Base-by-base conservation (phyloP, 64 coral and sea anemone species). In the Porites lutea region DNA sequence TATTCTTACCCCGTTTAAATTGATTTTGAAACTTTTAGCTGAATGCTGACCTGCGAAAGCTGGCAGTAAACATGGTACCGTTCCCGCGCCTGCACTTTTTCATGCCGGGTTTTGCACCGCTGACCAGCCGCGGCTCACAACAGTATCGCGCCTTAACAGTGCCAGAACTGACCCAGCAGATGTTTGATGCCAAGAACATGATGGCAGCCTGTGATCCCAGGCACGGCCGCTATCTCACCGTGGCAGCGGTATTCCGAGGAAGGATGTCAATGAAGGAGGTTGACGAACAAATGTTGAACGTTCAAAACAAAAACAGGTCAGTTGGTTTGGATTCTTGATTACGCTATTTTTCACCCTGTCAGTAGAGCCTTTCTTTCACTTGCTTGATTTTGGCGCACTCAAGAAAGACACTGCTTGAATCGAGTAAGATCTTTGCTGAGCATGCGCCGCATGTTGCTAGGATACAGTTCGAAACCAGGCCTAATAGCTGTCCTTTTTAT, bases 211-310 rank as follows among this genome's bases (percentile, higher is more conserved):
- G 90, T 86, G 90, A 92, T 57, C 90, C 90, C 3, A 47, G 90
- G 19, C 90, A 92, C 23, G 90, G 90, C 20, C 90, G 80, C 16
- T 92, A 92, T 74, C 81, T 92, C 5, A 92, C 90, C 23, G 90
- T 92, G 5, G 90, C 90, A 74, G 79, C 90, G 5, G 82, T 92
- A 13, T 92, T 92, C 90, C 90, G 90, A 46, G 90, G 90, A 52
- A 82, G 66, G 43, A 92, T 92, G 90, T 92, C 90, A 2, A 92
- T 92, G 90, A 92, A 92, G 80, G 90, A 92, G 69, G 90, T 92
- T 47, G 79, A 85, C 76, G 90, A 92, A 64, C 90, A 92, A 21
- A 92, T 92, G 90, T 53, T 92, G 79, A 92, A 92, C 52, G 90
- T 92, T 5, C 90, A 92, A 18, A 92, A 92, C 69, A 92, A 92